Evolutionary conservation across 2,888 invertebrate genomes (phyloP), one percentile per base, ranked within the genome.

Genomic region (Ecliptopera silaceata): DNA sequence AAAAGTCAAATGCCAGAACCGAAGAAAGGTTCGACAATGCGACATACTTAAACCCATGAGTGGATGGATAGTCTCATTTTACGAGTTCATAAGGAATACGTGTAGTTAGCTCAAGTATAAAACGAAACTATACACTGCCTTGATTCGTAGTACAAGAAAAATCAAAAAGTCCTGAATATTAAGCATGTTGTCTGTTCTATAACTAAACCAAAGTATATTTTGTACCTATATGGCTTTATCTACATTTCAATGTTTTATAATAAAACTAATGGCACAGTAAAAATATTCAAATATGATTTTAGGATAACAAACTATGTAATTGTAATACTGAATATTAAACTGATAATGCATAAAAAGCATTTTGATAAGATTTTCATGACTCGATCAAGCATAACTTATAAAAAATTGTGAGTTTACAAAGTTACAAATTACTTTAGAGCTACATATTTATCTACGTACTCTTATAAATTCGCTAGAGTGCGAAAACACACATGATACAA

Each of bases 391-490:
- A 29, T 38, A 18, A 38, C 22, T 13, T 46, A 13, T 13, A 6
- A 49, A 32, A 13, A 20, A 31, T 20, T 8, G 8, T 26, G 26
- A 15, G 36, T 36, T 36, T 15, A 6, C 36, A 34, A 2, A n/a
- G 36, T 36, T 13, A 15, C 10, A 36, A 15, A 36, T 15, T 39
- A 17, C 8, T 38, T 38, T 38, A 39, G 4, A n/a, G n/a, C n/a
- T n/a, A n/a, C n/a, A n/a, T 15, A 39, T 11, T 4, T 3, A 17
- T 17, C 1, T 17, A 38, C 17, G 38, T 31, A 39, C 31, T 41
- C 31, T 45, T 51, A 52, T 39, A 52, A 53, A 52, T 46, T 53
- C 31, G 32, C 45, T 53, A 41, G 45, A 52, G 39, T 53, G 52
- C 52, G 41, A 46, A 32, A 53, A 46, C 43, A 52, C 45, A 39